phyloP scores from a whole-genome alignment of 2,888 invertebrate species.

The Scaptodrosophila latifasciaeformis region DNA sequence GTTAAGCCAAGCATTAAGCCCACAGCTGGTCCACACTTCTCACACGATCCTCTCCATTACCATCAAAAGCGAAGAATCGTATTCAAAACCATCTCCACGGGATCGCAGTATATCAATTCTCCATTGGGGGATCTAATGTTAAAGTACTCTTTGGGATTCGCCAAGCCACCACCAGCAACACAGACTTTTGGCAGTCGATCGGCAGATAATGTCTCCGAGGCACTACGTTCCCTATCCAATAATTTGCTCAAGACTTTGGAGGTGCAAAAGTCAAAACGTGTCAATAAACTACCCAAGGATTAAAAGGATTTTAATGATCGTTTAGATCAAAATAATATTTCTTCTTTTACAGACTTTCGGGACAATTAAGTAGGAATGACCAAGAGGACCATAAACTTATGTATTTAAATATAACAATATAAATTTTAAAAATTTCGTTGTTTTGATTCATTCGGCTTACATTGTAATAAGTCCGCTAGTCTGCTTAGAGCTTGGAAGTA shows the following conservation, averaged over 20 bases:
- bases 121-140: slow-evolving; percentile 70
- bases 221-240: slow-evolving; percentile 39
- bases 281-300: slow-evolving; percentile 30
- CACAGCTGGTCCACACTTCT: neutral
- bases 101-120: slow-evolving; percentile 66
- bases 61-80: slow-evolving; percentile 53
- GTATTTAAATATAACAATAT: too few species aligned
- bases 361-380: too few species aligned
- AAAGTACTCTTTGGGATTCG: slow-evolving; percentile 67
- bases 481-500: slow-evolving; percentile 36
- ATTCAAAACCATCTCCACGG: slow-evolving; percentile 63
- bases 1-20: slow-evolving; percentile 17
- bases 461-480: slow-evolving; percentile 31
- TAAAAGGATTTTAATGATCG: slow-evolving; percentile 7
- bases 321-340: too few species aligned
- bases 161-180: slow-evolving; percentile 37
- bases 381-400: too few species aligned
- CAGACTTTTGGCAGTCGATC: neutral
- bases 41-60: slow-evolving; percentile 34
- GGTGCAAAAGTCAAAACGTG: slow-evolving; percentile 39
- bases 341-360: too few species aligned
- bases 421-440: neutral
- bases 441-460: slow-evolving; percentile 35
- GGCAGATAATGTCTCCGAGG: slow-evolving; percentile 20
- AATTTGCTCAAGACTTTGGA: slow-evolving; percentile 48